Percentiles rank a stretch among this genome's conserved stretches.
Conservation (phyloP, 2,888 invertebrate genomes). For the Ariolimax columbianus region DNA sequence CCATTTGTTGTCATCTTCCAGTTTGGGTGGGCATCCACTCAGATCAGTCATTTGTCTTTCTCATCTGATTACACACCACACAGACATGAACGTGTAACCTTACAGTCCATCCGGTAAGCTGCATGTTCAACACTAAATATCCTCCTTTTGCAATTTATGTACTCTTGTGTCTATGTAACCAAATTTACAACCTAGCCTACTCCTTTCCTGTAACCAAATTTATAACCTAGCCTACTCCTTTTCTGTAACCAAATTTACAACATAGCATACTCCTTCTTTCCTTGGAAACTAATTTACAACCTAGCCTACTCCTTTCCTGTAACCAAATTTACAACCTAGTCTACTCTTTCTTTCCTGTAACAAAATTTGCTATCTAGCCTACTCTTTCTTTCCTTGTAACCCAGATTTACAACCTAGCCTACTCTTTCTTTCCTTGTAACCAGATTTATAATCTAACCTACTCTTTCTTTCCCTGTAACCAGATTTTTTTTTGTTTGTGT, state of each 20-base stretch:
- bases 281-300: not conserved
- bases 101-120: constrained; percentile 79
- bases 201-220: not conserved
- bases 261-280: not conserved
- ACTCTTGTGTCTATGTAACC: not conserved
- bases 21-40: constrained; percentile 94
- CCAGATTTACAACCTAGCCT: too few relatives aligned
- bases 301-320: not conserved
- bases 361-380: too few relatives aligned
- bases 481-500: too few relatives aligned
- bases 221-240: too few relatives aligned
- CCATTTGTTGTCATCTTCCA: constrained; percentile 85
- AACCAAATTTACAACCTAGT: too few relatives aligned
- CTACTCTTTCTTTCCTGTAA: too few relatives aligned
- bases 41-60: constrained; percentile 92
- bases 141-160: not conserved
- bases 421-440: too few relatives aligned
- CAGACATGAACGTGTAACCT: constrained; percentile 77
- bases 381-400: too few relatives aligned
- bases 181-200: not conserved
- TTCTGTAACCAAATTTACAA: too few relatives aligned
- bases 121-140: too few relatives aligned
- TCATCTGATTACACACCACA: constrained; percentile 83
- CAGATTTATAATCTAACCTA: too few relatives aligned
- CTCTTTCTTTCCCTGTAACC: too few relatives aligned